These are phyloP conservation scores for Nyctibius bracteatus DNA, from an alignment of 2,113 vertebrate genomes.

Conservation along the genomic window DNA sequence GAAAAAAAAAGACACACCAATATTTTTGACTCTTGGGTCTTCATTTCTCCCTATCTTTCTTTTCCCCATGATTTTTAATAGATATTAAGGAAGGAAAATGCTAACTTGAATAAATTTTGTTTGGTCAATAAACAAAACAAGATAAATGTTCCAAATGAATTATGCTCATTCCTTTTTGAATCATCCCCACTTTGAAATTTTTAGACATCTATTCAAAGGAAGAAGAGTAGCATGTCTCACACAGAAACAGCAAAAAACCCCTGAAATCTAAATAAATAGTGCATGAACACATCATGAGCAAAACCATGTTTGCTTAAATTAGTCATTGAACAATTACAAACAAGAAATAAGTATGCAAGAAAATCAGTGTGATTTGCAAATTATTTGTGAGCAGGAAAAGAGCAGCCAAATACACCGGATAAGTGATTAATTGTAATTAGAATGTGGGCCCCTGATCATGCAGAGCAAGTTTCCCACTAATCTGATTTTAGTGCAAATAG, in stretches of 20 bases:
- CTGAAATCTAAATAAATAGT: background rate
- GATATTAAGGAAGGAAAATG: background rate
- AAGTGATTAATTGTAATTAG: slow-evolving; percentile 8
- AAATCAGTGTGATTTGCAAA: slow-evolving; percentile 9
- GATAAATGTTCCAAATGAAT: background rate
- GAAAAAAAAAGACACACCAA: background rate
- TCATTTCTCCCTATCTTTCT: background rate
- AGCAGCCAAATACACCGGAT: background rate
- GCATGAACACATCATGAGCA: background rate
- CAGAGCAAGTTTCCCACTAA: background rate
- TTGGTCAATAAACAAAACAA: background rate
- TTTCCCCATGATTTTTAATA: background rate
- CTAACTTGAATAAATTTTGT: background rate
- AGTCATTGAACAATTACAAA: background rate
- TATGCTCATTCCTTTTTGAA: background rate
- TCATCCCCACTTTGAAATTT: background rate
- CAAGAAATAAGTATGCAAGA: slow-evolving; percentile 21
- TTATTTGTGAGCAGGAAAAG: background rate
- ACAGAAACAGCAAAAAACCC: background rate
- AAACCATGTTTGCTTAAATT: background rate
- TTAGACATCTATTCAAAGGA: background rate
- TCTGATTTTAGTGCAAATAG: background rate
- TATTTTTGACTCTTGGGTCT: background rate
- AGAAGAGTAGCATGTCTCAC: background rate
- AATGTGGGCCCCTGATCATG: background rate